phyloP scores from a whole-genome alignment of 2,113 vertebrate species.

The Antechinus stuartii region DNA sequence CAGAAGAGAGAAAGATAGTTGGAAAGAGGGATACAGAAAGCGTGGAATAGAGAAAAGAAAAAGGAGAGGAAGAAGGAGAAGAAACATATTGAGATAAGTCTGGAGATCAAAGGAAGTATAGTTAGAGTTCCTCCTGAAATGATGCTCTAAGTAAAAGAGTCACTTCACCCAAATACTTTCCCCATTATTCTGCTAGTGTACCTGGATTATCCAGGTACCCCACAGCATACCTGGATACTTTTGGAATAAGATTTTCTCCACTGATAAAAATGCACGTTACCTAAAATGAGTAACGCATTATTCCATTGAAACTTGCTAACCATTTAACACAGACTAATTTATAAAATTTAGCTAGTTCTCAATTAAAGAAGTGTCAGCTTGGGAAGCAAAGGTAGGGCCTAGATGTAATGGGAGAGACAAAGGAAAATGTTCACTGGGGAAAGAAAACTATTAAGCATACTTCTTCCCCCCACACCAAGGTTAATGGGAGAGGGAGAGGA shows the following conservation, averaged over 20 bases:
- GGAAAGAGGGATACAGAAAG: background rate
- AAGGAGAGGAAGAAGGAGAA: background rate
- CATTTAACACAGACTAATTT: background rate
- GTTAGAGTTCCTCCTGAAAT: background rate
- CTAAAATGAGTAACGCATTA: background rate
- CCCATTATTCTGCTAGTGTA: background rate
- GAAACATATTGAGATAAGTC: background rate
- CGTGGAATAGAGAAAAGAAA: background rate
- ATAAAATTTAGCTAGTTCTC: slow-evolving; percentile 35
- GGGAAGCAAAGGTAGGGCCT: slow-evolving; percentile 15
- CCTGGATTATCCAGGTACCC: background rate
- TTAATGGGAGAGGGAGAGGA: background rate
- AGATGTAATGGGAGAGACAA: background rate
- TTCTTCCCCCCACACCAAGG: background rate
- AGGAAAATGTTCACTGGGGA: background rate
- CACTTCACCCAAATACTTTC: background rate
- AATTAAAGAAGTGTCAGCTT: background rate
- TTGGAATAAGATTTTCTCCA: background rate
- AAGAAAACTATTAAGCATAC: background rate
- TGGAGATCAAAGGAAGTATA: background rate
- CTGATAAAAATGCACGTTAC: background rate
- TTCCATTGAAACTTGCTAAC: slow-evolving; percentile 23
- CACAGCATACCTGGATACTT: background rate
- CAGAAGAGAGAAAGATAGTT: background rate
- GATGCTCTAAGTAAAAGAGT: background rate